Base-by-base conservation (phyloP, 2,113 vertebrate species). In the Hyla sarda region DNA sequence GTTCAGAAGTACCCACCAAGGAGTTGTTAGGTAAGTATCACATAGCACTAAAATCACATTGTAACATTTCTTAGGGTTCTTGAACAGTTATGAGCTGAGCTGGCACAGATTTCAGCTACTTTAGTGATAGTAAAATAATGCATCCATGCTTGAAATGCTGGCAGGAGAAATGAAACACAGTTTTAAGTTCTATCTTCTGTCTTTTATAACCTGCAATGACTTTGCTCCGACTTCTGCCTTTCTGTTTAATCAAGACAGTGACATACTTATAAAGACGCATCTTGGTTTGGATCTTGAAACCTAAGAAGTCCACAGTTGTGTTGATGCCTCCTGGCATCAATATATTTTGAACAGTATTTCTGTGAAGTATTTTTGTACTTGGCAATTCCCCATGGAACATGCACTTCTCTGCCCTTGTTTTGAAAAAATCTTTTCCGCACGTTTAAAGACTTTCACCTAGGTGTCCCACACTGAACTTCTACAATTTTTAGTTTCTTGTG, bases 141-240 rank as follows among this genome's bases (percentile, higher is more conserved):
- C 73, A 52, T 50, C 73, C 73, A 76, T 52, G 73, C 73, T 52
- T 76, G 73, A 76, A 76, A 76, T 50, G 9, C 72, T 74, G 73
- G 45, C 73, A 76, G 73, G 14, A 76, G 73, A 52, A 52, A 52
- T 13, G 28, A 50, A 48, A 76, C 47, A 75, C 72, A 52, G 47
- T 52, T 76, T 48, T 48, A 52, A 76, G 47, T 76, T 45, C 73
- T 30, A 30, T 76, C 12, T 17, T 50, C 47, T 76, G 14, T 52
- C 73, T 76, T 76, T 28, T 28, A 71, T 71, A 71, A 37, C 67
- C 19, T 71, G 67, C 73, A 52, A 48, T 76, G 73, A 76, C 73
- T 76, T 76, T 76, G 12, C 73, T 48, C 2, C 12, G 21, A 74
- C 23, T 47, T 47, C 19, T 50, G 13, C 25, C n/a, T 76, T 50